A percentile compares a stretch with the other conserved stretches of the same genome.
Evolutionary conservation across 2,888 invertebrate species (phyloP).

Genomic region (Sepioteuthis lessoniana): DNA sequence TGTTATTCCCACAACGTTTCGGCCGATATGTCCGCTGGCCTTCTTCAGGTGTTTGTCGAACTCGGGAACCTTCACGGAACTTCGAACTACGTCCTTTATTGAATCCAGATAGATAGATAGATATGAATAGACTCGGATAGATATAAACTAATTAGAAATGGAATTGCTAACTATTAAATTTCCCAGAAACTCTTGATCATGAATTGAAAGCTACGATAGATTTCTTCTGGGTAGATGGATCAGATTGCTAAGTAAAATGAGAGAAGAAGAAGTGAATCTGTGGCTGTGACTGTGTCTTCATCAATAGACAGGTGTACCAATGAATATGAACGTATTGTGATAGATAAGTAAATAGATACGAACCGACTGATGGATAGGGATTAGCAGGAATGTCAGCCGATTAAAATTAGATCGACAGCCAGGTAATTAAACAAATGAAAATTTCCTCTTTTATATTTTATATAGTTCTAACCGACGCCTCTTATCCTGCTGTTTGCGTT

Average conservation of each 20-base stretch:
- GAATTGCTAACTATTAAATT: too few species aligned
- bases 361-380: conserved; percentile 33
- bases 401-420: neutral
- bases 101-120: neutral
- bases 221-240: neutral
- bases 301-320: neutral
- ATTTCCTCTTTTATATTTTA: neutral
- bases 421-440: neutral
- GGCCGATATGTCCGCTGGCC: too few species aligned
- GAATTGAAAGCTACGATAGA: neutral
- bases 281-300: neutral
- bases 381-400: neutral
- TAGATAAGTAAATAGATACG: neutral
- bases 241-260: neutral
- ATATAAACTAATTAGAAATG: neutral
- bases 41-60: too few species aligned
- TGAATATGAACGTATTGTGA: neutral
- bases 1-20: too few species aligned
- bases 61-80: too few species aligned
- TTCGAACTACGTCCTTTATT: too few species aligned
- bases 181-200: too few species aligned
- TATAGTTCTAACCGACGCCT: neutral
- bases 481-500: neutral
- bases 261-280: too few species aligned
- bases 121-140: neutral